Evolutionary conservation across 1,140 invertebrate species (phyloP), one percentile per base, ranked within the genome.

Genomic region (Physella acuta): DNA sequence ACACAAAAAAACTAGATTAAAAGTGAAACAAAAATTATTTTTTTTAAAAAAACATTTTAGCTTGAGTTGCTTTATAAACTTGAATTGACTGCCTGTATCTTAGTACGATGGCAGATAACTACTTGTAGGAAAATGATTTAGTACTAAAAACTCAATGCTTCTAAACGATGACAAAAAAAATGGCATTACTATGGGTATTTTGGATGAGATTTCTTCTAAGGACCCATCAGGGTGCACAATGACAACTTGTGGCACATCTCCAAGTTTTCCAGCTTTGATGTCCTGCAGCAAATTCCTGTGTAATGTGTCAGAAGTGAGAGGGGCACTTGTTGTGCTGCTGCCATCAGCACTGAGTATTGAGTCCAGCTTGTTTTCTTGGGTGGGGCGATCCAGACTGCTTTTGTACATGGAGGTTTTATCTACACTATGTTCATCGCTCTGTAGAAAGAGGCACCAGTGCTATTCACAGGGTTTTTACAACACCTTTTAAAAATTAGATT

Each of bases 361-460:
- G 24, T 63, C 55, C 3, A 44, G 66, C 31, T 92, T 44, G 39
- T 92, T 76, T 97, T 94, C 2, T 93, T 88, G 26, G 93, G 92
- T 89, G 97, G 91, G 79, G n/a, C n/a, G n/a, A n/a, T n/a, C n/a
- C n/a, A n/a, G n/a, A n/a, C n/a, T n/a, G n/a, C n/a, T n/a, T n/a
- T n/a, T n/a, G n/a, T n/a, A n/a, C n/a, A n/a, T n/a, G n/a, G n/a
- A n/a, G n/a, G n/a, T n/a, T n/a, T n/a, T n/a, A n/a, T n/a, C n/a
- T n/a, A n/a, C n/a, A n/a, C n/a, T n/a, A n/a, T n/a, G n/a, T n/a
- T n/a, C n/a, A n/a, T n/a, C n/a, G n/a, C n/a, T n/a, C n/a, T n/a
- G n/a, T n/a, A n/a, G n/a, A n/a, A n/a, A n/a, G n/a, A n/a, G n/a
- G n/a, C n/a, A n/a, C n/a, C n/a, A n/a, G n/a, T n/a, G n/a, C n/a